Base-by-base conservation (phyloP, 2,797 vertebrate species). In the Myotis daubentonii region DNA sequence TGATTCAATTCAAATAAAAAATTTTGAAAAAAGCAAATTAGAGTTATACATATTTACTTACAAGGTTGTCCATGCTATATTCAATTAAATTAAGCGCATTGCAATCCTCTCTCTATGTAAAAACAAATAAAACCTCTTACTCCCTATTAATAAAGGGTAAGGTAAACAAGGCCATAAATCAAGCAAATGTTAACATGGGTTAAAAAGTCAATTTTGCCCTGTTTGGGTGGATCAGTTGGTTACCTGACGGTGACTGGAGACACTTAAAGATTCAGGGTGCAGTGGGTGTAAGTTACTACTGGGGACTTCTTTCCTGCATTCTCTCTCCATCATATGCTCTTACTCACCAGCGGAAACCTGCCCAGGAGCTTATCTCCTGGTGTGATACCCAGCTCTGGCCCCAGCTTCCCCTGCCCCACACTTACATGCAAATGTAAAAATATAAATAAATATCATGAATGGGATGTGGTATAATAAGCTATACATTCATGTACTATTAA, bases 391-490 rank as follows among this genome's bases (percentile, higher is more conserved):
- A 79, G 60, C 22, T 68, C 74, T 62, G 41, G 10, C 16, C 36
- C 28, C 30, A 71, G 60, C 30, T 75, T 76, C 76, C 66, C 80
- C 60, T 79, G 47, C 53, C 28, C 22, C 38, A 93, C 30, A 7
- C 55, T 90, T 82, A 68, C 66, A 92, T 38, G 49, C 0, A 36
- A 94, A 75, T 68, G 22, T 95, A 95, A 94, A 71, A 16, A 83
- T 76, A 68, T 71, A 55, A 96, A 66, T 94, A 62, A 41, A 86
- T 80, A 90, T 57, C 94, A 88, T 6, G 62, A 96, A 96, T 81
- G 76, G 10, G 57, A 66, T 5, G 0, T 79, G 75, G 10, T 84
- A 87, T 81, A 85, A 87, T 90, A 78, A 30, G 19, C 70, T 36
- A 92, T 17, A 49, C 33, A 66, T 75, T 88, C 23, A 55, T 60